Conservation (phyloP, 2,888 invertebrate genomes). For the Drosophila colorata region DNA sequence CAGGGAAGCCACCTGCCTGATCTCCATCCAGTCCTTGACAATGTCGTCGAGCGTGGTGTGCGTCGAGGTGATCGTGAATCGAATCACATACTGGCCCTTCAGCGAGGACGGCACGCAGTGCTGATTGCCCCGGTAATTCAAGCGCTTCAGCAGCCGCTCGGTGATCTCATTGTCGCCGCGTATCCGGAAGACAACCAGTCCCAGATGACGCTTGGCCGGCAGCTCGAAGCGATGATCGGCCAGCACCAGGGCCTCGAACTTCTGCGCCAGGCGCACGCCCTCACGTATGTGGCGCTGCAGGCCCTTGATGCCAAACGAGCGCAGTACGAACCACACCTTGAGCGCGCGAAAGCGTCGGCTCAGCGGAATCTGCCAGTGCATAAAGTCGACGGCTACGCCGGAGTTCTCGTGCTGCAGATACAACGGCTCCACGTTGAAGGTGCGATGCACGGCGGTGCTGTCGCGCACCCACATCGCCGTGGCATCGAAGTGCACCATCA, state of each 20-base stretch:
- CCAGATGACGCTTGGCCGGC: conserved; percentile 92
- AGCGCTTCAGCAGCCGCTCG: conserved; percentile 93
- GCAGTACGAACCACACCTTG: conserved; percentile 98
- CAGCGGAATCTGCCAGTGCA: conserved; percentile 99
- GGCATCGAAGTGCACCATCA: conserved; percentile 99
- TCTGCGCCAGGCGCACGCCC: conserved; percentile 94
- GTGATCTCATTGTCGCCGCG: conserved; percentile 94
- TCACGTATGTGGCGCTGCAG: conserved; percentile 97
- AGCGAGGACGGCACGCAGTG: conserved; percentile 98
- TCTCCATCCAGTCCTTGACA: conserved; percentile 94
- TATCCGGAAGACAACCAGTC: conserved; percentile 96
- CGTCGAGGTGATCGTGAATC: conserved; percentile 96
- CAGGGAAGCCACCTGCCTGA: conserved; percentile 90
- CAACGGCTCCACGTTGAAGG: conserved; percentile 98
- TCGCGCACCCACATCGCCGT: conserved; percentile 99
- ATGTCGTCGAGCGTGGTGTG: conserved; percentile 92
- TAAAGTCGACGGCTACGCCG: conserved; percentile 97
- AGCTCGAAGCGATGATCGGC: conserved; percentile 96
- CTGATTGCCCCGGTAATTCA: conserved; percentile 94
- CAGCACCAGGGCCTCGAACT: conserved; percentile 94
- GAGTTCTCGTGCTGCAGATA: conserved; percentile 99
- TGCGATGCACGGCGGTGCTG: conserved; percentile 95
- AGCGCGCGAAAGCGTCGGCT: conserved; percentile 96
- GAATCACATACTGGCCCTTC: conserved; percentile 94
- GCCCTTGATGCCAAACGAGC: conserved; percentile 95